Conservation (phyloP, 2,113 vertebrate genomes). For the Myotis brandtii region DNA sequence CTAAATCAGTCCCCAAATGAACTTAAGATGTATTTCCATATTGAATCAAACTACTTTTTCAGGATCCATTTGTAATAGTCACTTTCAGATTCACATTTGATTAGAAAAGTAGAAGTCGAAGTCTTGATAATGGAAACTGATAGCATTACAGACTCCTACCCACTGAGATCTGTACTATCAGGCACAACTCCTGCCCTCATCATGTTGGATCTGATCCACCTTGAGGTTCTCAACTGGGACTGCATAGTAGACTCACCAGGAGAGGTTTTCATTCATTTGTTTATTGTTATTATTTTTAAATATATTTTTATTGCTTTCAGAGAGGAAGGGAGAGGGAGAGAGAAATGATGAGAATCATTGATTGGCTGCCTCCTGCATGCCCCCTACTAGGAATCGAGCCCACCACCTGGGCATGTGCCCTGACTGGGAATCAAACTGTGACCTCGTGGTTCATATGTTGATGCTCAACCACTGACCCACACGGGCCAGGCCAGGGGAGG, state of each 20-base stretch:
- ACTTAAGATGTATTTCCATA: slow-evolving; percentile 22
- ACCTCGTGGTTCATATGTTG: too few relatives aligned
- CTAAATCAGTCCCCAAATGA: not conserved
- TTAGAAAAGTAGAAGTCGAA: not conserved
- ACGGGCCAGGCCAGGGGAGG: not conserved
- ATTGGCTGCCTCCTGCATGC: too few relatives aligned
- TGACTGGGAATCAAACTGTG: too few relatives aligned
- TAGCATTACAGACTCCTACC: not conserved
- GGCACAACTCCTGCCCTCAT: not conserved
- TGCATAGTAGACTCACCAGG: not conserved
- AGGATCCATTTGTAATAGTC: not conserved
- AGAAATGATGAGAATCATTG: too few relatives aligned
- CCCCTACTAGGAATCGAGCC: too few relatives aligned
- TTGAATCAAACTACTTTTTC: not conserved
- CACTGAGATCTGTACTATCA: not conserved
- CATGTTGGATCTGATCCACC: not conserved
- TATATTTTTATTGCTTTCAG: too few relatives aligned
- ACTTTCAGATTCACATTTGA: not conserved
- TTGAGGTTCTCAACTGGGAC: not conserved
- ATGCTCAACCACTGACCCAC: too few relatives aligned
- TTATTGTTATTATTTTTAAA: too few relatives aligned
- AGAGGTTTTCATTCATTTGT: not conserved
- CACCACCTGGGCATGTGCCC: too few relatives aligned
- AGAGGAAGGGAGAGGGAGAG: too few relatives aligned
- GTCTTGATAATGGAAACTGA: not conserved